phyloP scores from a whole-genome alignment of 1,140 invertebrate genomes.

The Ceratosolen solmsi region DNA sequence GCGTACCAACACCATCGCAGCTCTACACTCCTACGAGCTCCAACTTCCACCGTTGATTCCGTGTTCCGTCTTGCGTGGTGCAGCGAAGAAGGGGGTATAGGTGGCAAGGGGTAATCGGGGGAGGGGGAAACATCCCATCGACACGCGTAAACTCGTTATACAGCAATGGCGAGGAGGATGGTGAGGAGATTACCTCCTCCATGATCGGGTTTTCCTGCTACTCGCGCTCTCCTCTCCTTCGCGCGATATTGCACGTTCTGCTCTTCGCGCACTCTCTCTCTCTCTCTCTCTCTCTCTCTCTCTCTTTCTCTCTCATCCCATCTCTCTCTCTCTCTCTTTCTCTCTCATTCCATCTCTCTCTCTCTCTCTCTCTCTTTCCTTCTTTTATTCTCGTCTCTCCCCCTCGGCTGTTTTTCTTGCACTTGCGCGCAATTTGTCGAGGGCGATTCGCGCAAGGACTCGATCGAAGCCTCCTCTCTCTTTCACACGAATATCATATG shows the following conservation, averaged over 20 bases:
- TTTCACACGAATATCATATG: too few relatives aligned
- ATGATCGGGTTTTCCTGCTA: constrained; percentile 19
- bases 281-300: constrained; percentile 28
- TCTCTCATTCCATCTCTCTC: background rate
- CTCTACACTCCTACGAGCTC: background rate
- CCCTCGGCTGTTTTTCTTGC: too few relatives aligned
- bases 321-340: background rate
- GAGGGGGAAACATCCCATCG: too few relatives aligned
- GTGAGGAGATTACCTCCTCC: constrained; percentile 17
- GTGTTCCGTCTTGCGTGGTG: background rate
- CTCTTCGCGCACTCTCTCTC: background rate
- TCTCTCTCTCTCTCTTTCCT: background rate
- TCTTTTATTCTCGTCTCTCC: background rate
- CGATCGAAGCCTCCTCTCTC: background rate
- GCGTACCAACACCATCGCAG: too few relatives aligned
- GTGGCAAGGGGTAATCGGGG: too few relatives aligned
- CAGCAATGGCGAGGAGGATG: background rate
- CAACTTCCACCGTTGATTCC: background rate
- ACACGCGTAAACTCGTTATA: too few relatives aligned
- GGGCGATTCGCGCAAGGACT: background rate
- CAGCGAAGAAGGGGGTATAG: too few relatives aligned
- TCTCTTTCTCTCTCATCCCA: background rate
- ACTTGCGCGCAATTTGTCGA: background rate
- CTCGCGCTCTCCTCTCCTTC: constrained; percentile 48
- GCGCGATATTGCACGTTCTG: constrained; percentile 35